Evolutionary conservation across 1,140 invertebrate genomes (phyloP).

Genomic region (Ceratina japonica): DNA sequence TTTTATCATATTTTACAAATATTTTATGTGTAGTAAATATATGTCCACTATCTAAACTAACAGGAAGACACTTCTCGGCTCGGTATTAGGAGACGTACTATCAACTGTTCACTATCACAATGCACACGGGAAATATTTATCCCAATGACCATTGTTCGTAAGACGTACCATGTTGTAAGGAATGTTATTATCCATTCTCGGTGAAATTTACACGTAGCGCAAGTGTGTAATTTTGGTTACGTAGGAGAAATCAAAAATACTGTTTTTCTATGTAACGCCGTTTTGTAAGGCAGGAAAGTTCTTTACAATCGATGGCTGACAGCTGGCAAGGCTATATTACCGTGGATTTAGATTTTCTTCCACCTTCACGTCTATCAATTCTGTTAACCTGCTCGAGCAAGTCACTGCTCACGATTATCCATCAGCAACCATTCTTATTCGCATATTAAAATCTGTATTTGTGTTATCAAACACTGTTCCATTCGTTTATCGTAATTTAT

Average conservation of each 20-base stretch:
- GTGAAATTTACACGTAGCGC: slow-evolving; percentile 29
- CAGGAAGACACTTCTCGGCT: slow-evolving; percentile 12
- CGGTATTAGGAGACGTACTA: slow-evolving; percentile 3
- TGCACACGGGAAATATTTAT: slow-evolving; percentile 15
- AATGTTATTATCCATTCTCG: slow-evolving; percentile 62
- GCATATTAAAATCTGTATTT: not conserved
- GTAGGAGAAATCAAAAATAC: slow-evolving; percentile 24
- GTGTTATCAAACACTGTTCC: not conserved
- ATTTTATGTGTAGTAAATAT: not conserved
- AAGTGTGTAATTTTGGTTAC: slow-evolving; percentile 21
- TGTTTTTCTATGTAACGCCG: slow-evolving; percentile 32
- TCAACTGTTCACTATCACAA: slow-evolving; percentile 30
- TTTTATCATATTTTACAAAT: not conserved
- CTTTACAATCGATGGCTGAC: slow-evolving; percentile 71
- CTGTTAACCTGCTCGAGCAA: not conserved
- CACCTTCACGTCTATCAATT: slow-evolving; percentile 51
- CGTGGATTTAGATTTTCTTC: slow-evolving; percentile 38
- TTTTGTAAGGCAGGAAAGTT: slow-evolving; percentile 50
- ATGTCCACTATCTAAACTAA: not conserved
- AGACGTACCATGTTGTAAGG: slow-evolving; percentile 67
- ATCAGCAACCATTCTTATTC: not conserved
- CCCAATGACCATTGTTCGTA: slow-evolving; percentile 15
- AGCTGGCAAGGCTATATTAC: slow-evolving; percentile 63
- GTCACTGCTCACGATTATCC: not conserved
- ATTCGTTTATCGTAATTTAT: not conserved